Evolutionary conservation across 2,888 invertebrate genomes (phyloP), one percentile per base, ranked within the genome.

Genomic region (Drosophila subquinaria): DNA sequence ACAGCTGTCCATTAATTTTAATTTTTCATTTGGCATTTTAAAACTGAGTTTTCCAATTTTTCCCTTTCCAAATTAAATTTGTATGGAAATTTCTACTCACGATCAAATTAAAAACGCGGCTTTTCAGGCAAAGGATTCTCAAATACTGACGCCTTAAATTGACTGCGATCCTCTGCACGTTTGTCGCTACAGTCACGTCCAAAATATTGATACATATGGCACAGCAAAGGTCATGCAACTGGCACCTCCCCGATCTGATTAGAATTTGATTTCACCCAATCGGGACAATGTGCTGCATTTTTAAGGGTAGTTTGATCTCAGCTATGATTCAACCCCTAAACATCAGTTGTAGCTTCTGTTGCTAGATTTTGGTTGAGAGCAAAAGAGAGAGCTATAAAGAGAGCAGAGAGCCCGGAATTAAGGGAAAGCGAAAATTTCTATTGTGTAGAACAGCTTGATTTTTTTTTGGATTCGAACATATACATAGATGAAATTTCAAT

Each of bases 191-290:
- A 85, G 79, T 85, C 43, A 35, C 43, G 64, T 81, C 79, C 40
- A 23, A 67, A 84, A 86, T 73, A 79, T 71, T 57, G 62, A 11
- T n/a, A 38, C 60, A n/a, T 1, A 2, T n/a, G 15, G 13, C 17
- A 27, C 1, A 10, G 6, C 33, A 87, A 67, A 87, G 84, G 87
- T 84, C 89, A 89, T 2, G 0, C 1, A 4, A 27, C 30, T 42
- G 82, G 47, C 55, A 63, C 81, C 89, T 74, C 89, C 84, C 82
- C 68, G 70, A 71, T 89, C 89, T 81, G 68, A 85, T 85, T 69
- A 69, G 88, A 87, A 76, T 61, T 47, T 5, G 8, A 2, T 4
- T 15, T 50, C 30, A 27, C 15, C 84, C 84, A 85, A 85, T 85
- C 64, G 55, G 27, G 20, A 40, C 30, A 3, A 30, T 38, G 30